Evolutionary conservation across 2,797 vertebrate species (phyloP), one percentile per base, ranked within the genome.

Genomic region (Semaprochilodus insignis): DNA sequence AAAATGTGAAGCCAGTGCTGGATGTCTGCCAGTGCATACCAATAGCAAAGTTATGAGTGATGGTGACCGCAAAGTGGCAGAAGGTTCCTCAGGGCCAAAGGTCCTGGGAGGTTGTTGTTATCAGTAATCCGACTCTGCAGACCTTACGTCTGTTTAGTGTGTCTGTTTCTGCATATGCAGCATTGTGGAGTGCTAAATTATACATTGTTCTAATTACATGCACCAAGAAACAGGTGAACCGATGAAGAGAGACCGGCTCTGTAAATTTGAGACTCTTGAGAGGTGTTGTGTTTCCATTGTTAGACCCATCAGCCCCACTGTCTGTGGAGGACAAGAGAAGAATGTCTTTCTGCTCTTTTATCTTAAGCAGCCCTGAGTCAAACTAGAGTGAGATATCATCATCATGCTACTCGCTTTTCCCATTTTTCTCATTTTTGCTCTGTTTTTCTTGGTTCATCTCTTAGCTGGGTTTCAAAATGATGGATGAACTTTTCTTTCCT

Each of bases 191-290:
- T 25, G 17, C 59, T 88, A 57, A 86, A 85, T 88, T 86, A 88
- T 86, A 65, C 73, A 88, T 83, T 36, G 44, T 31, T 78, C 73
- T 83, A 83, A 86, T 84, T 84, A 84, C 78, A 57, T 70, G 60
- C 44, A 59, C 23, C 57, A 59, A 6, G 70, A 83, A 79, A 54
- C 63, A 70, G 82, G 63, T 75, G 71, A 59, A 79, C 54, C 21
- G 13, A n/a, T 34, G 70, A 78, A 74, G 69, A 44, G n/a, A 71
- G 59, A 59, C 62, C 52, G 23, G 74, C n/a, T 40, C 51, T 8
- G 65, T 74, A 21, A 51, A 79, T 74, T 69, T 80, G 54, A 83
- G 60, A 60, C 62, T 27, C 1, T 48, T 11, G 34, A 60, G 34
- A 17, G 57, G 63, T 66, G 73, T 51, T 59, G 52, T 19, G 51